Evolutionary conservation across 2,888 invertebrate genomes (phyloP).

Genomic region (Scrobipalpa costella): DNA sequence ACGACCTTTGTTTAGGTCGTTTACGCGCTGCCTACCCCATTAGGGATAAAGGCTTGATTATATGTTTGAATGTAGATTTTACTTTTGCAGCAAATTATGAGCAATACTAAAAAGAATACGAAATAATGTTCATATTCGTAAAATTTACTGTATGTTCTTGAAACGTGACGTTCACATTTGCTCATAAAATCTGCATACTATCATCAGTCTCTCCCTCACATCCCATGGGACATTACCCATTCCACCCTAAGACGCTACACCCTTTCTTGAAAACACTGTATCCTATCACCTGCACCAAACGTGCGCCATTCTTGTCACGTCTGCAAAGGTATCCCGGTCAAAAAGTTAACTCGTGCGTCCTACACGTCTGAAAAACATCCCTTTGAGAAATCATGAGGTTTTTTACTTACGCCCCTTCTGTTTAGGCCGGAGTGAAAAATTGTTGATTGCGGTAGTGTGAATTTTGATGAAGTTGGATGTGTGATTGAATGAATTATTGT

Average conservation of each 20-base stretch:
- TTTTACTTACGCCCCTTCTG: slow-evolving; percentile 61
- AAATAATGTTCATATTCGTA: no score
- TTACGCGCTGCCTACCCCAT: no score
- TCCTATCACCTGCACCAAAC: slow-evolving; percentile 32
- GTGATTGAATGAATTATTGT: background rate
- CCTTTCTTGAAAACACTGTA: background rate
- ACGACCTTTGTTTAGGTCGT: no score
- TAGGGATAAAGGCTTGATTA: no score
- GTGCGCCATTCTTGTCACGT: slow-evolving; percentile 68
- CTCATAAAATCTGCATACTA: background rate
- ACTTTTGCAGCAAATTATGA: no score
- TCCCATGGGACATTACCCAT: slow-evolving; percentile 7
- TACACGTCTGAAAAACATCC: slow-evolving; percentile 63
- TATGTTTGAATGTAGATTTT: no score
- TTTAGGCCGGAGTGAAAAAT: slow-evolving; percentile 30
- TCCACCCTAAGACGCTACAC: background rate
- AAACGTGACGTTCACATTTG: background rate
- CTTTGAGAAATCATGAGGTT: slow-evolving; percentile 74
- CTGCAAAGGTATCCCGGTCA: slow-evolving; percentile 74
- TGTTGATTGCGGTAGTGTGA: slow-evolving; percentile 21
- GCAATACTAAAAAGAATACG: no score
- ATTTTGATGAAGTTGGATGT: background rate
- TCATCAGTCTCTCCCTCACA: background rate
- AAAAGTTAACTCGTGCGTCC: slow-evolving; percentile 77
- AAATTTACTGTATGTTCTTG: background rate